phyloP scores from a whole-genome alignment of 2,888 invertebrate species.

The Allacma fusca region DNA sequence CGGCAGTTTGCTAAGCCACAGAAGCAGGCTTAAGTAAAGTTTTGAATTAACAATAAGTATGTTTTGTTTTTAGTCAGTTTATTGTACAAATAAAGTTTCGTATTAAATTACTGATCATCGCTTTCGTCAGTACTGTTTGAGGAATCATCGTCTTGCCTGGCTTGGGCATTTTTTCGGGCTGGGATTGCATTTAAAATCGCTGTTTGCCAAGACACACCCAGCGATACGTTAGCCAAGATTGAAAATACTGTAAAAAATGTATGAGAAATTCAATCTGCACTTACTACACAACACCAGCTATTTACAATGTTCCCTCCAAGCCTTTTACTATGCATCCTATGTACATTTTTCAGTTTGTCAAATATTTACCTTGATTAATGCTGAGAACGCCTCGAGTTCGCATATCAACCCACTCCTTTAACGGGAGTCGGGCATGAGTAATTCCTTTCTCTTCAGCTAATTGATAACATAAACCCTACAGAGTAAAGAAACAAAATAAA shows the following conservation, averaged over 20 bases:
- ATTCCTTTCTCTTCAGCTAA: conserved; percentile 81
- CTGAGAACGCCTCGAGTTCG: conserved; percentile 92
- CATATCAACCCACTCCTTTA: conserved; percentile 88
- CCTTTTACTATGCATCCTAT: no score
- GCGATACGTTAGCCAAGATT: conserved; percentile 78
- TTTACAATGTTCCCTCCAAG: no score
- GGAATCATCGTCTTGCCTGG: conserved; percentile 45
- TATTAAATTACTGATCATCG: background rate
- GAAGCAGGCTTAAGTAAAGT: conserved; percentile 70
- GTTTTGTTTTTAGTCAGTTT: background rate
- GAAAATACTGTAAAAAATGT: conserved; percentile 76
- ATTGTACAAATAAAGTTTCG: conserved; percentile 19
- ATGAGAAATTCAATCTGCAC: conserved; percentile 40
- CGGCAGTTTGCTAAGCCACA: conserved; percentile 70
- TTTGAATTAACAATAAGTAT: conserved; percentile 15
- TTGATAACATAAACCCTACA: conserved; percentile 86
- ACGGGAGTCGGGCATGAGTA: conserved; percentile 83
- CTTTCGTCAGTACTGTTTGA: conserved; percentile 31
- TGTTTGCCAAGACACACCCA: conserved; percentile 81
- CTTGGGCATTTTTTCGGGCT: conserved; percentile 74
- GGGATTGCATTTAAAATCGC: conserved; percentile 81
- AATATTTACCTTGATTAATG: conserved; percentile 88
- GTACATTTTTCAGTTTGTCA: no score
- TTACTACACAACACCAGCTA: background rate
- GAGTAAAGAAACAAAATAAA: conserved; percentile 47